A percentile compares a stretch with the other conserved stretches of the same genome.
Conservation (phyloP, 2,888 invertebrate species). For the Pardosa pseudoannulata region DNA sequence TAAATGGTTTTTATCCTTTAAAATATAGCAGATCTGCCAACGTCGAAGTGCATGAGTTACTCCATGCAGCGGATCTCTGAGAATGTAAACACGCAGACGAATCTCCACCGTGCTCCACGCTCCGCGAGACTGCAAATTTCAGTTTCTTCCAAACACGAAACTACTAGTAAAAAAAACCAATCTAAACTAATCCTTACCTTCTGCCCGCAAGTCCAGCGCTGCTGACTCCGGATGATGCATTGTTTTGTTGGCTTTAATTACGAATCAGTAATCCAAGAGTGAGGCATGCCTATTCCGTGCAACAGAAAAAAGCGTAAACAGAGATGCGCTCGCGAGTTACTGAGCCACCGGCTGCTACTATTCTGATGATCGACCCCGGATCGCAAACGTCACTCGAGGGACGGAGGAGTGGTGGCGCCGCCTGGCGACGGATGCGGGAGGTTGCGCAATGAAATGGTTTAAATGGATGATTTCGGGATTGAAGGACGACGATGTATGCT, state of each 20-base stretch:
- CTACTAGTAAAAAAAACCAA: neutral
- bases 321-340: neutral
- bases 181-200: conserved; percentile 30
- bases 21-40: no score
- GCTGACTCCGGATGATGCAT: conserved; percentile 61
- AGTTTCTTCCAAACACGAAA: neutral
- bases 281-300: conserved; percentile 6
- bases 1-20: no score
- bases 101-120: no score
- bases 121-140: no score
- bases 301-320: neutral
- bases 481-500: neutral
- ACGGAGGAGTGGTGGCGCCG: conserved; percentile 28
- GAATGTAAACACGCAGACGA: no score
- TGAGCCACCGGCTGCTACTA: conserved; percentile 13
- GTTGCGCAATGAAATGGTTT: conserved; percentile 13
- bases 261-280: conserved; percentile 38
- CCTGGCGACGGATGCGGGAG: neutral
- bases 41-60: no score
- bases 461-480: neutral
- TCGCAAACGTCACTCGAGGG: neutral
- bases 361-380: conserved; percentile 19
- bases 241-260: neutral
- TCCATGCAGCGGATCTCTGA: no score
- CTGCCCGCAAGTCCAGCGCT: conserved; percentile 53